Evolutionary conservation across 2,888 invertebrate genomes (phyloP).

Genomic region (Chironomus riparius): DNA sequence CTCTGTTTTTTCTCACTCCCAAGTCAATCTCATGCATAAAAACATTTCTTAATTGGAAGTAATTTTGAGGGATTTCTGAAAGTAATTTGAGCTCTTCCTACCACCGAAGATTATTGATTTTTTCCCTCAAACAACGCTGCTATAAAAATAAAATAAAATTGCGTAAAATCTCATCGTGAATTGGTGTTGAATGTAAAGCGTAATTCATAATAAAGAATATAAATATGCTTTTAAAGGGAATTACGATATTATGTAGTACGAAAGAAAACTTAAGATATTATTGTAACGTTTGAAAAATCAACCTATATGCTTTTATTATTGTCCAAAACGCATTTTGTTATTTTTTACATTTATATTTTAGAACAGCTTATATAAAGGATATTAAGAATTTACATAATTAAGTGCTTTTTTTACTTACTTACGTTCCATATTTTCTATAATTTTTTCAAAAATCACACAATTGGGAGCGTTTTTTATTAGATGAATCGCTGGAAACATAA

Average conservation of each 20-base stretch:
- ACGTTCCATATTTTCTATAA: neutral
- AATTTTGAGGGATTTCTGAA: constrained; percentile 21
- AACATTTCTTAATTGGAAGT: constrained; percentile 23
- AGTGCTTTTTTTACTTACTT: neutral
- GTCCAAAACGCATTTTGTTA: too few relatives aligned
- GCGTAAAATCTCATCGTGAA: constrained; percentile 3
- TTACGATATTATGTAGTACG: neutral
- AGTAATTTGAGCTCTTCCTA: constrained; percentile 5
- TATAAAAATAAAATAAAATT: neutral
- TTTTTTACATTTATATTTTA: too few relatives aligned
- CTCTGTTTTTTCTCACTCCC: too few relatives aligned
- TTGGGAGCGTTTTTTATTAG: neutral
- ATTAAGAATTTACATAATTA: neutral
- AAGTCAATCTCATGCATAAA: neutral
- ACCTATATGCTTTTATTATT: too few relatives aligned
- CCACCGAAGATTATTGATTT: neutral
- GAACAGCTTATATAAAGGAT: neutral
- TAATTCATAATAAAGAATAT: neutral
- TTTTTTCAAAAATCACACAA: neutral
- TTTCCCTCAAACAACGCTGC: neutral
- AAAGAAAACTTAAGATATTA: too few relatives aligned
- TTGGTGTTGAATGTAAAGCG: neutral
- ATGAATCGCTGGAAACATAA: neutral
- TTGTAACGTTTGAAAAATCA: too few relatives aligned
- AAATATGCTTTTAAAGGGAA: neutral